Base-by-base conservation (phyloP, 2,888 invertebrate genomes). In the Scrobipalpa costella region DNA sequence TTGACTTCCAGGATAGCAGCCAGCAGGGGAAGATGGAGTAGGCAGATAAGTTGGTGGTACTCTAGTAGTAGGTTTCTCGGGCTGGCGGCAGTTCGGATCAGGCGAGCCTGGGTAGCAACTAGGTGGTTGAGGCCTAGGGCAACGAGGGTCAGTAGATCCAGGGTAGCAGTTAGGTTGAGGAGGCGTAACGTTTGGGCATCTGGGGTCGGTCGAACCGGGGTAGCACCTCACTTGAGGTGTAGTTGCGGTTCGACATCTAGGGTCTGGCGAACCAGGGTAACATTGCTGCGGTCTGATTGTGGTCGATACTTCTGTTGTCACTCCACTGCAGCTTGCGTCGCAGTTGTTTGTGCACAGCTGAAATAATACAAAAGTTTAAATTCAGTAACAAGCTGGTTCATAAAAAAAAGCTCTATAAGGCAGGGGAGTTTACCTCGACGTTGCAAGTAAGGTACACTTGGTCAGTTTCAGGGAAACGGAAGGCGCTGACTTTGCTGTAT, bases 401-500 rank as follows among this genome's bases (percentile, higher is more conserved):
- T 40, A 1, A 40, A 40, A n/a, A 13, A 11, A 17, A 17, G 0
- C 8, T 33, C n/a, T 19, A 19, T 27, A 33, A 52, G 21, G 1
- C 2, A 55, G 27, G 1, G n/a, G 21, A n/a, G 67, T 76, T 84
- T 85, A 94, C 94, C 92, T 95, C 95, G 67, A 95, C 94, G 73
- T 95, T 95, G 80, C 95, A 95, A 13, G 95, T 95, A 1, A 95
- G 81, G 72, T 93, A 95, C 0, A 95, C 94, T 84, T 95, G 94
- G 68, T 94, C 93, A 21, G 93, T 93, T 67, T 95, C 95, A 0
- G 95, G 95, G 77, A 95, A 95, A 68, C 95, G 94, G 84, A 95
- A 95, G 0, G 95, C 94, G 70, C 93, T 94, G 9, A 95, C 92
- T 80, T 93, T 94, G 70, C 94, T 94, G 76, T 94, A 94, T 21